Evolutionary conservation across 1,140 invertebrate genomes (phyloP).

Genomic region (Radopholus similis): DNA sequence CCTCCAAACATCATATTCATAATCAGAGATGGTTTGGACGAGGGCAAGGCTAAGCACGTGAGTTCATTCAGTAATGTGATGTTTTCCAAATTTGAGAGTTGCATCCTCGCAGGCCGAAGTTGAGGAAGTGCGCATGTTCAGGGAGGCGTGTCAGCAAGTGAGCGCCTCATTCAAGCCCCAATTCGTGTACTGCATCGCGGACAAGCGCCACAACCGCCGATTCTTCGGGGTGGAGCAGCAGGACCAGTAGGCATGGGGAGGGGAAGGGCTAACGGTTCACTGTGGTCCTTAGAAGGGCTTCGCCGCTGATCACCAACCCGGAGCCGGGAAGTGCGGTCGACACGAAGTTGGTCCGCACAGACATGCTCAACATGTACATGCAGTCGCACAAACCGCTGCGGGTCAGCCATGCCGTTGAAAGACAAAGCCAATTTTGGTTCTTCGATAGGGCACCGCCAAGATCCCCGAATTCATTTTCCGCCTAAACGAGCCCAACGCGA

Average conservation of each 20-base stretch:
- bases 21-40: constrained; percentile 23
- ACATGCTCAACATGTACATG: constrained; percentile 18
- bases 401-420: constrained; percentile 4
- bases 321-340: constrained; percentile 24
- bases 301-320: constrained; percentile 8
- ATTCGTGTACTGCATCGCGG: constrained; percentile 23
- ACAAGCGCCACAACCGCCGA: constrained; percentile 36
- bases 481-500: constrained; percentile 25
- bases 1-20: constrained; percentile 17
- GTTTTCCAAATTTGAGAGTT: background rate
- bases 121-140: background rate
- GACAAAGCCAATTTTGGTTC: background rate
- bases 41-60: constrained; percentile 21
- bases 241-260: background rate
- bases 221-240: constrained; percentile 16
- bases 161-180: constrained; percentile 5
- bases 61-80: background rate
- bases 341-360: constrained; percentile 16
- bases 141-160: background rate
- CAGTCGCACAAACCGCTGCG: constrained; percentile 20
- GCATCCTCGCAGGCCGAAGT: background rate
- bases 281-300: background rate
- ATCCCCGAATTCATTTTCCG: constrained; percentile 26
- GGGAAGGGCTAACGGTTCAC: too few species aligned
- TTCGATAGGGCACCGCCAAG: constrained; percentile 30